phyloP scores from a whole-genome alignment of 2,113 vertebrate genomes.

The Hydrochoerus hydrochaeris region DNA sequence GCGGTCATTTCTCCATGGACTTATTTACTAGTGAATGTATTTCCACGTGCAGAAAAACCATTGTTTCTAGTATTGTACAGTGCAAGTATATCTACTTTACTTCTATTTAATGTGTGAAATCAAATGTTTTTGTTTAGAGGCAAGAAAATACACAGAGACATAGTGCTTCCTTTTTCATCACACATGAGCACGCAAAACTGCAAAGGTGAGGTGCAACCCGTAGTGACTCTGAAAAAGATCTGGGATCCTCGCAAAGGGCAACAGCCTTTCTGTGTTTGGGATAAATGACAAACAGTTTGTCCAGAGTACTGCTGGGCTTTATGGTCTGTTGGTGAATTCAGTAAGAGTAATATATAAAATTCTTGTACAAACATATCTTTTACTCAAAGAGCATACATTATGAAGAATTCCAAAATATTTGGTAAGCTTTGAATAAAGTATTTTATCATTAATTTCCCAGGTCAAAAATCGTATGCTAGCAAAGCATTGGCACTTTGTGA shows the following conservation, averaged over 20 bases:
- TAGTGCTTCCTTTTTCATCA: background rate
- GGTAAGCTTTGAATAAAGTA: background rate
- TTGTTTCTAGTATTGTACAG: background rate
- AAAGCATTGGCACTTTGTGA: background rate
- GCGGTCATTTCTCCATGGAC: background rate
- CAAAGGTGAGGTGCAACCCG: background rate
- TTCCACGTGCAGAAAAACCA: background rate
- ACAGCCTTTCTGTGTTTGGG: background rate
- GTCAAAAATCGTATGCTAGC: background rate
- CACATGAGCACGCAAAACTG: background rate
- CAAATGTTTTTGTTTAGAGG: background rate
- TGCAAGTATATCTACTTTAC: background rate
- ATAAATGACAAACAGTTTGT: background rate
- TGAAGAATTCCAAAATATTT: background rate
- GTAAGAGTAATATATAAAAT: background rate
- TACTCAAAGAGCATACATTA: constrained; percentile 30
- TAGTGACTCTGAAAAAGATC: background rate
- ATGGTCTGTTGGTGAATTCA: background rate
- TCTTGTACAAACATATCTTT: background rate
- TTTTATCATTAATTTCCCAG: background rate
- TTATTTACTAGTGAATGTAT: background rate
- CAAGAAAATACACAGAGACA: background rate
- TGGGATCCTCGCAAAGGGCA: background rate
- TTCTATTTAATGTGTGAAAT: background rate
- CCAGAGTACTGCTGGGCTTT: background rate